Evolutionary conservation across 2,888 invertebrate genomes (phyloP).

Genomic region (Archips xylosteana): DNA sequence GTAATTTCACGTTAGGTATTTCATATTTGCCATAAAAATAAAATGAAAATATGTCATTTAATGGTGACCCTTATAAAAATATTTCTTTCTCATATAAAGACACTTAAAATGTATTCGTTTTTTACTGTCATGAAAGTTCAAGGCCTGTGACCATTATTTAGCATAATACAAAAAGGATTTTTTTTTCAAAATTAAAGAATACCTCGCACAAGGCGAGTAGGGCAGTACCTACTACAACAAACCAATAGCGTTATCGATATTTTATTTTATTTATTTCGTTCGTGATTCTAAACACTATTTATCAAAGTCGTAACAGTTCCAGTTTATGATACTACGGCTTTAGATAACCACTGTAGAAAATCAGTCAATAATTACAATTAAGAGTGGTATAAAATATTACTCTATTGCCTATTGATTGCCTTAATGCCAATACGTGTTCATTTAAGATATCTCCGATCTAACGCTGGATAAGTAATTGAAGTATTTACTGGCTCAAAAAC

Average conservation of each 20-base stretch:
- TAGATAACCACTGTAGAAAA: conserved; percentile 7
- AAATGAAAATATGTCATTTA: not conserved
- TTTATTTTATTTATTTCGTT: conserved; percentile 4
- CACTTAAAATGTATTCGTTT: conserved; percentile 15
- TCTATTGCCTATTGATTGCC: not conserved
- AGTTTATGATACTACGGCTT: not conserved
- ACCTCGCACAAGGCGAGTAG: not conserved
- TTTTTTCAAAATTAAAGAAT: conserved; percentile 18
- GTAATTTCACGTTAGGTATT: too few species aligned
- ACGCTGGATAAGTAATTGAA: not conserved
- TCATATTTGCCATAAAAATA: too few species aligned
- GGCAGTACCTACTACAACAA: not conserved
- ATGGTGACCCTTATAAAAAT: not conserved
- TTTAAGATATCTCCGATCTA: not conserved
- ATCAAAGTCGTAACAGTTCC: not conserved
- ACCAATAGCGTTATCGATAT: conserved; percentile 7
- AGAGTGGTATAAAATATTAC: conserved; percentile 1
- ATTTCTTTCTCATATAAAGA: not conserved
- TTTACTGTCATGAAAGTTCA: conserved; percentile 33
- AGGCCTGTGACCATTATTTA: conserved; percentile 10
- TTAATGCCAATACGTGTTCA: conserved; percentile 1
- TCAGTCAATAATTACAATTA: conserved; percentile 11
- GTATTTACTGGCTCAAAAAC: conserved; percentile 10
- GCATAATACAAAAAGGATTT: conserved; percentile 1
- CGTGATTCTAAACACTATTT: not conserved